phyloP scores from a whole-genome alignment of 2,113 vertebrate genomes.

The Pseudorectes ferrugineus region DNA sequence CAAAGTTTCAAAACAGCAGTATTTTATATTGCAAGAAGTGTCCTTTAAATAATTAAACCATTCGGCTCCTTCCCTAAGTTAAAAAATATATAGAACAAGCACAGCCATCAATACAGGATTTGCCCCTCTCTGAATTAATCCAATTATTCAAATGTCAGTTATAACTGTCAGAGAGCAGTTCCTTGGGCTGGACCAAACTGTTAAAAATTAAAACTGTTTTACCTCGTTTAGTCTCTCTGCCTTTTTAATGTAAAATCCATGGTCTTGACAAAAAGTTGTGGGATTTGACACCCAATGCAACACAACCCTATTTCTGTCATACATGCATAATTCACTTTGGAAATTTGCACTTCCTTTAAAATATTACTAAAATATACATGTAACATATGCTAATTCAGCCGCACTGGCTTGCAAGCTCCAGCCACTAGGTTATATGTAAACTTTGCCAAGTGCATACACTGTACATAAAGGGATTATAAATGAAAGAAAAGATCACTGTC shows the following conservation, averaged over 20 bases:
- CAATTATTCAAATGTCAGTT: constrained; percentile 93
- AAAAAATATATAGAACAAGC: constrained; percentile 68
- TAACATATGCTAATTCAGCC: constrained; percentile 91
- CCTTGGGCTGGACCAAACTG: constrained; percentile 79
- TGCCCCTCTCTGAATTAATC: constrained; percentile 87
- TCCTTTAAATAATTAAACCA: constrained; percentile 82
- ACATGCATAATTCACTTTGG: constrained; percentile 94
- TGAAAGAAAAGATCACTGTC: constrained; percentile 90
- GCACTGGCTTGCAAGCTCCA: constrained; percentile 71
- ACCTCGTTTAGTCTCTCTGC: constrained; percentile 88
- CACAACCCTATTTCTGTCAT: constrained; percentile 83
- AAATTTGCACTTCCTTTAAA: constrained; percentile 86
- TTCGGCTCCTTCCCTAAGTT: constrained; percentile 63
- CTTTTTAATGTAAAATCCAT: constrained; percentile 87
- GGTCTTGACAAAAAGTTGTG: constrained; percentile 89
- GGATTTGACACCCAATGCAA: constrained; percentile 85
- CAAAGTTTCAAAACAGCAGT: constrained; percentile 2
- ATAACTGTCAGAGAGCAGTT: constrained; percentile 83
- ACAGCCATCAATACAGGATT: constrained; percentile 72
- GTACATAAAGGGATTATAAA: constrained; percentile 93
- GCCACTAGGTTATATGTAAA: constrained; percentile 80
- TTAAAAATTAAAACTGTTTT: constrained; percentile 88
- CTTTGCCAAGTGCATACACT: constrained; percentile 80
- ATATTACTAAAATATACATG: constrained; percentile 95
- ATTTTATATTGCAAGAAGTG: constrained; percentile 71